Base-by-base conservation (phyloP, 2,888 invertebrate genomes). In the Pyrochroa serraticornis region DNA sequence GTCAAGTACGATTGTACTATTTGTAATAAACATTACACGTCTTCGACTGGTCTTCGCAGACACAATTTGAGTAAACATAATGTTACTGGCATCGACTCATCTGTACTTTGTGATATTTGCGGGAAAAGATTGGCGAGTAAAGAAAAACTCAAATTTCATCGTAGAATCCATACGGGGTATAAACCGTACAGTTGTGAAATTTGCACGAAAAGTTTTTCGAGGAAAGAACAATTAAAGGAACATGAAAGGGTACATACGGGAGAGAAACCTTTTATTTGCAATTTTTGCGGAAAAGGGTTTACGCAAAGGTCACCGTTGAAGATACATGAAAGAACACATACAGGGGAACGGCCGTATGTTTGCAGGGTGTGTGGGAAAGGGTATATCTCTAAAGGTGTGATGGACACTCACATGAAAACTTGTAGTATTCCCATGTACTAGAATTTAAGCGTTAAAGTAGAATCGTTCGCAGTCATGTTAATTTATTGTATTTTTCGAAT, bases 241-340 rank as follows among this genome's bases (percentile, higher is more conserved):
- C 85, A 85, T 78, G 83, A 84, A 75, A 80, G 85, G 43, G 84
- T 84, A 45, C 85, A 85, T 75, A 83, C 83, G 0, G 85, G 85
- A 0, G 85, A 85, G 77, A 84, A 84, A 74, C 86, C 86, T 39
- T 83, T 84, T 76, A 82, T 83, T 60, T 86, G 86, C 73, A 79
- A 82, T 62, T 81, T 82, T 72, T 86, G 86, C 76, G 83, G 83
- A 10, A 85, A 85, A 75, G 83, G 83, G 6, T 85, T 85, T 77
- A 82, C 82, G 10, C 85, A 85, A 77, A 79, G 84, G 30, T 83
- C 84, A 60, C 85, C 85, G 35, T 81, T 85, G 61, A 83, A 83
- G 66, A 84, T 85, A 64, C 85, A 86, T 73, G 83, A 84, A 73
- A 77, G 85, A 73, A 85, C 83, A 70, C 85, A 85, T 78, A 83